Evolutionary conservation across 92 coral and sea anemone genomes (phyloP), one percentile per base, ranked within the genome.

Genomic region (Zoanthus gigantus): DNA sequence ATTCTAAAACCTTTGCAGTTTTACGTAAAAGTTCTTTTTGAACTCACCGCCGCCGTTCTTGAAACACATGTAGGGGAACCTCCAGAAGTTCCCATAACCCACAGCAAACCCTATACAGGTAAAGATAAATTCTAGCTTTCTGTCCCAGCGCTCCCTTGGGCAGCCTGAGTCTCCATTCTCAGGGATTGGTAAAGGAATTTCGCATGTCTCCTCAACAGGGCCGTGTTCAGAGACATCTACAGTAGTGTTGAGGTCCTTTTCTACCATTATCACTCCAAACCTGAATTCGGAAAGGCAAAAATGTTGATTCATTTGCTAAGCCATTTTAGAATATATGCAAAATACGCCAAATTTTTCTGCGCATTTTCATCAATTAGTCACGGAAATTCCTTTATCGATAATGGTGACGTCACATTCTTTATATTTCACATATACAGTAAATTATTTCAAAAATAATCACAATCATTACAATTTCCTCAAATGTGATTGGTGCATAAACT

Each of bases 31-130:
- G 1, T 58, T 0, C 9, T 16, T 6, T 63, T 6, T n/a, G 15
- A 42, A 61, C 83, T 44, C 85, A 96, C 98, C 98, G 56, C 98
- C 98, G 17, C 98, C 98, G 66, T 96, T 96, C 86, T 94, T 94
- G 67, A 96, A 96, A 75, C 98, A 96, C 90, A 96, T 90, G 94
- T 94, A 96, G 34, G 98, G 98, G 54, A 96, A 96, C 63, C 98
- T 87, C 98, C 98, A 96, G 60, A 96, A 88, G 86, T 96, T 96
- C 66, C 98, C 98, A 83, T 96, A 96, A 16, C 98, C 98, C 52
- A 96, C 98, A 2, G 95, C 95, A 82, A 96, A 96, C 16, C 98
- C 98, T 54, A 94, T 88, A 81, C 98, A 96, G 18, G 98, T 96
- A 74, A 96, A 91, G 13, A 94, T 78, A 77, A 96, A 96, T 91